Conservation (phyloP, 2,888 invertebrate species). For the Dysmachus trigonus region DNA sequence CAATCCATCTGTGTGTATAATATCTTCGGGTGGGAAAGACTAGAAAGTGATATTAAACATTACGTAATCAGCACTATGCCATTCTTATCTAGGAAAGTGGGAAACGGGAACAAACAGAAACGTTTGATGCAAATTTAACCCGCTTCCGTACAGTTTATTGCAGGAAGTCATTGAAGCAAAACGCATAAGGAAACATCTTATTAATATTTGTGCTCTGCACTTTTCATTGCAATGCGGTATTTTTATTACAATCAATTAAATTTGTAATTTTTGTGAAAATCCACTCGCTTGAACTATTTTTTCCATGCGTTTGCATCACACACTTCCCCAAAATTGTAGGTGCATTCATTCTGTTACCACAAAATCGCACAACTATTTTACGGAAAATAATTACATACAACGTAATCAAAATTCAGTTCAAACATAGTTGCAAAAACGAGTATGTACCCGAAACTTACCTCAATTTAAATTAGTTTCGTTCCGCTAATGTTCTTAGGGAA, state of each 20-base stretch:
- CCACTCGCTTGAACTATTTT: neutral
- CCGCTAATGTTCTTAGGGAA: neutral
- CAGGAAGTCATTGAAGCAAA: neutral
- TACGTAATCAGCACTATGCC: neutral
- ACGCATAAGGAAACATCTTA: neutral
- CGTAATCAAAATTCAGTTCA: neutral
- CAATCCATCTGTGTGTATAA: neutral
- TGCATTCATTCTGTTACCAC: neutral
- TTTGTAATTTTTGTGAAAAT: neutral
- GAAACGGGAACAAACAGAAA: neutral
- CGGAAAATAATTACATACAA: neutral
- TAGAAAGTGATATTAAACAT: neutral
- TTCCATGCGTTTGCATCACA: neutral
- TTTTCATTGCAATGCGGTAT: neutral
- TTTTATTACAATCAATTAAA: neutral
- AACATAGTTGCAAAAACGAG: neutral
- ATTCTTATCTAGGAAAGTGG: neutral
- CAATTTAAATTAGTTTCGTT: neutral
- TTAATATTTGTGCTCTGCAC: neutral
- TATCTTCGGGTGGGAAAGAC: neutral
- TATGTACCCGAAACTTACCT: neutral
- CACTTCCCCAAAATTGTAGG: neutral
- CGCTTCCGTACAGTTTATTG: neutral
- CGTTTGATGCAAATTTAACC: neutral
- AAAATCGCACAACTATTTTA: neutral